These are phyloP conservation scores for Zaprionus davidi DNA, from an alignment of 1,140 invertebrate genomes.

Conservation along the genomic window DNA sequence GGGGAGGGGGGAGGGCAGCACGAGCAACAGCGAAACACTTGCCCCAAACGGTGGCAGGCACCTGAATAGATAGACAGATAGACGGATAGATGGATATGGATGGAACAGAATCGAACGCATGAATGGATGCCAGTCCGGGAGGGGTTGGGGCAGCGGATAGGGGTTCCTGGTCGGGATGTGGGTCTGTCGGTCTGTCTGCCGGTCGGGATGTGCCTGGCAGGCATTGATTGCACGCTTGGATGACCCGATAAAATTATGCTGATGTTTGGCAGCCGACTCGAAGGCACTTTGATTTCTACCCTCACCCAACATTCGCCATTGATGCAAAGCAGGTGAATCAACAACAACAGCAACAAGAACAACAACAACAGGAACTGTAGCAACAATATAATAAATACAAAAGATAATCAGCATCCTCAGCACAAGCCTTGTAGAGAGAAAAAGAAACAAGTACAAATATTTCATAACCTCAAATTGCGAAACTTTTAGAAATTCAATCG, in stretches of 20 bases:
- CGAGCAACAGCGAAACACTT: slow-evolving; percentile 26
- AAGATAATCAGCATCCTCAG: slow-evolving; percentile 51
- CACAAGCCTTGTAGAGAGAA: not conserved
- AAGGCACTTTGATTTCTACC: slow-evolving; percentile 45
- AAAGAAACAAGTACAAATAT: not conserved
- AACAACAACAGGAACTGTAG: slow-evolving; percentile 26
- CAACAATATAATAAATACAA: slow-evolving; percentile 58
- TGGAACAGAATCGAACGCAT: slow-evolving; percentile 24
- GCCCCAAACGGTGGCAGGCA: slow-evolving; percentile 30
- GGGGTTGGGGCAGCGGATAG: not conserved
- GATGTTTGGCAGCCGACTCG: slow-evolving; percentile 34
- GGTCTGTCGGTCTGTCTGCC: not conserved
- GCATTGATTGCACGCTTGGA: slow-evolving; percentile 56
- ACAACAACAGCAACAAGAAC: slow-evolving; percentile 31
- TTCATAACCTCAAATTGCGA: too few relatives aligned
- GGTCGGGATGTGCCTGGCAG: slow-evolving; percentile 24
- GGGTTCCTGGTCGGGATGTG: not conserved
- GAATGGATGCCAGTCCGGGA: slow-evolving; percentile 18
- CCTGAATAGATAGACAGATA: slow-evolving; percentile 16
- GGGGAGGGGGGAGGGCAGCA: not conserved
- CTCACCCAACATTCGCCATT: slow-evolving; percentile 36
- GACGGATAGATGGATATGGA: slow-evolving; percentile 19
- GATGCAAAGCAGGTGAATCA: slow-evolving; percentile 56
- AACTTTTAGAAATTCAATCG: too few relatives aligned
- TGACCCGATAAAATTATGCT: slow-evolving; percentile 65